A percentile compares a stretch with the other conserved stretches of the same genome.
phyloP scores from a whole-genome alignment of 2,797 vertebrate species.

The Tapera naevia region DNA sequence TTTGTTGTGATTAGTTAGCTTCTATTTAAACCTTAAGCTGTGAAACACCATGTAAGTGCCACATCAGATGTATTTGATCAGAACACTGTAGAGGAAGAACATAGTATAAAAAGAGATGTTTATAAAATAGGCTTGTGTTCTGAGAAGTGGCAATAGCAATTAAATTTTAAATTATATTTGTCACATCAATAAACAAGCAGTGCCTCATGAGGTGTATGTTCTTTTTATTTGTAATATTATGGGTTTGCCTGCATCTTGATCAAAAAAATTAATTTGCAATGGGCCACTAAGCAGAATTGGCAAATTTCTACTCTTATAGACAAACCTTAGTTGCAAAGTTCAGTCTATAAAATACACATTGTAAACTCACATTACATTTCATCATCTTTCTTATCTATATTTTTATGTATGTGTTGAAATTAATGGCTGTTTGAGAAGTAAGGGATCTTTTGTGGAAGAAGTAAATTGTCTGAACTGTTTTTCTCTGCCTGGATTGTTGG shows the following conservation, averaged over 20 bases:
- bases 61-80: neutral
- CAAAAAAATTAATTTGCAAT: neutral
- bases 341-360: rapidly evolving
- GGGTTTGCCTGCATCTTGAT: neutral
- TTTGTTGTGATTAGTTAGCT: neutral
- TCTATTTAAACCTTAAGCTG: neutral
- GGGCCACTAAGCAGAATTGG: neutral
- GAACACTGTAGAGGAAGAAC: neutral
- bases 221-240: neutral
- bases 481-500: neutral
- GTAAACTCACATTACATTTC: neutral
- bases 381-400: neutral
- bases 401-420: neutral
- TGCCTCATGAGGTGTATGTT: neutral
- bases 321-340: neutral
- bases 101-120: neutral
- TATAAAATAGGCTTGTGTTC: neutral
- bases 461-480: neutral
- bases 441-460: neutral
- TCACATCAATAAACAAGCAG: neutral
- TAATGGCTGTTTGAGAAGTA: neutral
- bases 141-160: neutral
- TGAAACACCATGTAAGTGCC: neutral
- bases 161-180: neutral
- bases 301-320: neutral